Conservation (phyloP, 2,113 vertebrate species). For the Bettongia penicillata region DNA sequence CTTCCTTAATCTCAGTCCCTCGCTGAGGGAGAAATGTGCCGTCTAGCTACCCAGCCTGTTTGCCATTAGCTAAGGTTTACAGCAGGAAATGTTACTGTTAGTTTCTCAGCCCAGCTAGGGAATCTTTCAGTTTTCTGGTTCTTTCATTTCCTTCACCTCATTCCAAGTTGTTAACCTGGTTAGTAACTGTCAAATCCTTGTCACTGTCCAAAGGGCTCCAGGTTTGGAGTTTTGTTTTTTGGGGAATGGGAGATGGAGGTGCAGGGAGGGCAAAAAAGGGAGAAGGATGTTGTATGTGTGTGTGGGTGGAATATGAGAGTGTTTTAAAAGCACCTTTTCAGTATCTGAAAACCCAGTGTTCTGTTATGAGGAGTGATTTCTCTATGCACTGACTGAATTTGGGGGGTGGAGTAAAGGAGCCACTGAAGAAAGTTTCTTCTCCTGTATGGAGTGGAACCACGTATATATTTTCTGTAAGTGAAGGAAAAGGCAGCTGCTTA, state of each 20-base stretch:
- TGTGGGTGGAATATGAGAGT: background rate
- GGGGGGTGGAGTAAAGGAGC: constrained; percentile 21
- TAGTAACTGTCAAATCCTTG: constrained; percentile 16
- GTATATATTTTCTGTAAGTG: constrained; percentile 43
- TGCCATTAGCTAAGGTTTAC: background rate
- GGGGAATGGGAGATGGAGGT: background rate
- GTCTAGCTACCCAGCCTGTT: background rate
- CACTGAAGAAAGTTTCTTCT: constrained; percentile 61
- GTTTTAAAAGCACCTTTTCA: constrained; percentile 64
- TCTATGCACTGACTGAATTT: background rate
- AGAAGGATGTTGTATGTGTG: background rate
- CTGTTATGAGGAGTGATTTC: background rate
- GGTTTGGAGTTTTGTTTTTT: constrained; percentile 40
- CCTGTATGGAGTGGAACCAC: background rate
- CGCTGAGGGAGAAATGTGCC: constrained; percentile 23
- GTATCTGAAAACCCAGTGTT: constrained; percentile 38
- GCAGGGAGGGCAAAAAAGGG: background rate
- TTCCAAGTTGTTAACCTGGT: background rate
- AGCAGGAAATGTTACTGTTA: background rate
- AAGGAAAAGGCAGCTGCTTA: constrained; percentile 46
- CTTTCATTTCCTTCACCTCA: constrained; percentile 2
- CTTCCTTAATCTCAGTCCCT: constrained; percentile 32
- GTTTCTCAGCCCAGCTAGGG: background rate
- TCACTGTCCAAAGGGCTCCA: constrained; percentile 2
- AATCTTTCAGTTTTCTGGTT: background rate